These are phyloP conservation scores for Anhinga rufa DNA, from an alignment of 2,113 vertebrate species.

Conservation along the genomic window DNA sequence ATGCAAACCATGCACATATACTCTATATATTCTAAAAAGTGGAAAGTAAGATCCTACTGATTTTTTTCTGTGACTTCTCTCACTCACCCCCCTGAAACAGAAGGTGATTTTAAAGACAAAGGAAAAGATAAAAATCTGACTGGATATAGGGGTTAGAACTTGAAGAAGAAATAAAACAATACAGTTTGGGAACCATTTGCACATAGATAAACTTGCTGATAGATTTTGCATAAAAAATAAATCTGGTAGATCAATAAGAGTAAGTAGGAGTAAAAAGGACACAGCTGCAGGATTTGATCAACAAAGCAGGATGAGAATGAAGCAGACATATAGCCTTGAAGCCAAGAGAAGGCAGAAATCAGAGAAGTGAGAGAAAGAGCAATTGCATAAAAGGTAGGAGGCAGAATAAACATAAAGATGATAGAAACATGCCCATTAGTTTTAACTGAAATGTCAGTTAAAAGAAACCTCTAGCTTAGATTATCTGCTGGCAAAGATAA, in stretches of 20 bases:
- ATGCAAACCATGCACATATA: not conserved
- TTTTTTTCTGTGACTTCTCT: not conserved
- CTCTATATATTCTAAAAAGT: not conserved
- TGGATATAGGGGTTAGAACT: not conserved
- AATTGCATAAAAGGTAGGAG: not conserved
- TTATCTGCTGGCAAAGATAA: slow-evolving; percentile 20
- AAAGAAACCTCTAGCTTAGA: slow-evolving; percentile 2
- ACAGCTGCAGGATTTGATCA: not conserved
- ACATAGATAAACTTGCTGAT: not conserved
- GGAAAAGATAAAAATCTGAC: not conserved
- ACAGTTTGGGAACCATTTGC: not conserved
- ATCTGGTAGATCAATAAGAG: not conserved
- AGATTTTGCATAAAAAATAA: not conserved
- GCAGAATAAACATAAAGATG: not conserved
- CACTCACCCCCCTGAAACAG: not conserved
- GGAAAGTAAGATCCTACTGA: not conserved
- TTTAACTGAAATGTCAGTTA: not conserved
- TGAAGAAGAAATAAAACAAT: not conserved
- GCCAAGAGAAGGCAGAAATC: not conserved
- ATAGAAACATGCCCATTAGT: not conserved
- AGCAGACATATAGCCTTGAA: not conserved
- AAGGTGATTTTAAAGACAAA: not conserved
- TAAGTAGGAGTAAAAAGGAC: not conserved
- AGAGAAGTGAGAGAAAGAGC: slow-evolving; percentile 5
- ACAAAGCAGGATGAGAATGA: not conserved